Percentiles rank a stretch among this genome's conserved stretches.
These are phyloP conservation scores for Anas georgica DNA, from an alignment of 2,797 vertebrate species.

Conservation along the genomic window DNA sequence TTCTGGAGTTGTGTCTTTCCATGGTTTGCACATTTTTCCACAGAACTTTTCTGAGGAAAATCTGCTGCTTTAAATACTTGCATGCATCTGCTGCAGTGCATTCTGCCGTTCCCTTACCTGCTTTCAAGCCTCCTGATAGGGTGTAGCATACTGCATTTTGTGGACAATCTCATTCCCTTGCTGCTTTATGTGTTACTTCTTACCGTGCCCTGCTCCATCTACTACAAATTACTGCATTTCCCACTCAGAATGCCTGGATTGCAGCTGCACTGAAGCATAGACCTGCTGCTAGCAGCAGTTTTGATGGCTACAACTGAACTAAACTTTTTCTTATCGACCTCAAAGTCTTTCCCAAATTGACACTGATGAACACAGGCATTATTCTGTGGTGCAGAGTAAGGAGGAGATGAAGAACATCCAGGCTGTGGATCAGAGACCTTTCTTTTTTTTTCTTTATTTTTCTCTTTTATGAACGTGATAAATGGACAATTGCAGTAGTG, in stretches of 20 bases:
- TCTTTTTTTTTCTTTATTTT: not conserved
- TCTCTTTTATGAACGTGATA: not conserved
- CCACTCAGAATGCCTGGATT: not conserved
- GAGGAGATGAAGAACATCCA: not conserved
- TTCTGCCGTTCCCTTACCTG: not conserved
- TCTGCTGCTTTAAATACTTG: not conserved
- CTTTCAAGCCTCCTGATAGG: not conserved
- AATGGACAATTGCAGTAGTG: not conserved
- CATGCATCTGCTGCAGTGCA: not conserved
- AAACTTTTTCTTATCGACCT: not conserved
- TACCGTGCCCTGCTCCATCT: not conserved
- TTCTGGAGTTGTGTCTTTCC: not conserved
- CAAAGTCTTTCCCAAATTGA: not conserved
- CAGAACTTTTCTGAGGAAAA: not conserved
- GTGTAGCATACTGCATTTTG: not conserved
- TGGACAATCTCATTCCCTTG: not conserved
- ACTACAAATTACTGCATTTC: not conserved
- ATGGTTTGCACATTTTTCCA: not conserved
- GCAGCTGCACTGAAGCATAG: not conserved
- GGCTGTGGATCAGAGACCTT: not conserved
- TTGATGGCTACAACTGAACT: not conserved
- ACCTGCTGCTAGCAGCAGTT: not conserved
- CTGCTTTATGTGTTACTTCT: not conserved
- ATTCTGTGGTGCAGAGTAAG: not conserved
- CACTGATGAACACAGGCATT: not conserved